phyloP scores from a whole-genome alignment of 92 coral and sea anemone genomes.

The Heliopora coerulea region DNA sequence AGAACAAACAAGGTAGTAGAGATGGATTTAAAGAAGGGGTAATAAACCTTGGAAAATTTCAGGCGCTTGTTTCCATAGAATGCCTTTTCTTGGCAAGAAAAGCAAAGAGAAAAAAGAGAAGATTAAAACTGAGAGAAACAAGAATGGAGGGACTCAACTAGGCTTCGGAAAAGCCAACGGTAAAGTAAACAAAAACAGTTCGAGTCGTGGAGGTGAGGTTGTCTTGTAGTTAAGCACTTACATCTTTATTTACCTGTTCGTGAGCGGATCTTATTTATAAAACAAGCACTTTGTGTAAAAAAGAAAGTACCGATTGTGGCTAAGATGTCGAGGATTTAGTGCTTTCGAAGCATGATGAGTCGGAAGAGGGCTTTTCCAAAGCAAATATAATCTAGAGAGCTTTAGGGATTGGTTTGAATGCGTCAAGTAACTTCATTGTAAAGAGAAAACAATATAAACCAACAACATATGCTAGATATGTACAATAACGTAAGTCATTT shows the following conservation, averaged over 20 bases:
- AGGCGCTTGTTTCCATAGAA: constrained; percentile 34
- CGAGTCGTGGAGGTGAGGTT: constrained; percentile 28
- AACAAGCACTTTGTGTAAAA: not conserved
- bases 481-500: too few species aligned
- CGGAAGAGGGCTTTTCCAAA: too few species aligned
- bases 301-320: not conserved
- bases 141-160: constrained; percentile 9
- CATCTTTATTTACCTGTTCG: not conserved
- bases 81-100: constrained; percentile 89
- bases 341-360: too few species aligned
- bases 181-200: constrained; percentile 30
- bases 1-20: not conserved
- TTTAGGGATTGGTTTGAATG: too few species aligned
- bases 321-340: too few species aligned
- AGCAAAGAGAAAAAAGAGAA: constrained; percentile 74
- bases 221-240: not conserved
- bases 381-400: too few species aligned
- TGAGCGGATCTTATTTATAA: not conserved
- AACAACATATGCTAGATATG: too few species aligned
- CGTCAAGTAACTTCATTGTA: too few species aligned
- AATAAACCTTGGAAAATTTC: not conserved
- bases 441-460: too few species aligned
- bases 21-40: constrained; percentile 17
- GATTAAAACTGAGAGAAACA: constrained; percentile 16
- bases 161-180: constrained; percentile 21